Conservation (phyloP, 2,113 vertebrate species). For the Puffinus mauretanicus region DNA sequence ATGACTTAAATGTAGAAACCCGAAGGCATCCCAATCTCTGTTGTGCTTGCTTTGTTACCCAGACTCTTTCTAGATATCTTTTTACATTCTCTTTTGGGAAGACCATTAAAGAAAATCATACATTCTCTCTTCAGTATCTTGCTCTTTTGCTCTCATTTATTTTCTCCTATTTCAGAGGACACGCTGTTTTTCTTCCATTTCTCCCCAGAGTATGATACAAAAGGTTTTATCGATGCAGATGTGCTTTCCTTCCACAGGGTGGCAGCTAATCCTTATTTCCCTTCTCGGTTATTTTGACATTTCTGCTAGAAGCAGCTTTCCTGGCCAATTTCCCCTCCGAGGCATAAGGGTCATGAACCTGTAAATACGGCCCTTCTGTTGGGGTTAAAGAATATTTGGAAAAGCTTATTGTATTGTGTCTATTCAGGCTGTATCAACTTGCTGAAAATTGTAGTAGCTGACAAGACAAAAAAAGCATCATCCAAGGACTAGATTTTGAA, state of each 20-base stretch:
- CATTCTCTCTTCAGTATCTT: not conserved
- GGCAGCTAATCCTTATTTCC: not conserved
- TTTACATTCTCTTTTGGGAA: not conserved
- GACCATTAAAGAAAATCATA: not conserved
- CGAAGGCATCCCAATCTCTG: not conserved
- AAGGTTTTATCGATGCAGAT: not conserved
- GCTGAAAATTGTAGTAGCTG: not conserved
- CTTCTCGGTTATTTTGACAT: not conserved
- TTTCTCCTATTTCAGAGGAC: not conserved
- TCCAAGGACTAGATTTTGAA: not conserved
- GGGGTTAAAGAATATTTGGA: not conserved
- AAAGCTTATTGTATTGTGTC: not conserved
- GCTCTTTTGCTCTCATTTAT: not conserved
- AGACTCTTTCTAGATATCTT: not conserved
- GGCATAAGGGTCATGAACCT: not conserved
- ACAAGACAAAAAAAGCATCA: not conserved
- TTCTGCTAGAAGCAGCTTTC: slow-evolving; percentile 1
- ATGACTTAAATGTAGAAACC: not conserved
- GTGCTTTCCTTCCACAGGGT: not conserved
- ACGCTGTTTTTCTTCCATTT: not conserved
- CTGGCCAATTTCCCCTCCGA: not conserved
- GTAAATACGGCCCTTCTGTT: not conserved
- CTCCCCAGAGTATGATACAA: not conserved
- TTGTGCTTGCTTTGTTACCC: not conserved
- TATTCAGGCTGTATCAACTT: not conserved